Percentiles rank a stretch among this genome's conserved stretches.
phyloP scores from a whole-genome alignment of 1,140 invertebrate species.

The Asbolus verrucosus region DNA sequence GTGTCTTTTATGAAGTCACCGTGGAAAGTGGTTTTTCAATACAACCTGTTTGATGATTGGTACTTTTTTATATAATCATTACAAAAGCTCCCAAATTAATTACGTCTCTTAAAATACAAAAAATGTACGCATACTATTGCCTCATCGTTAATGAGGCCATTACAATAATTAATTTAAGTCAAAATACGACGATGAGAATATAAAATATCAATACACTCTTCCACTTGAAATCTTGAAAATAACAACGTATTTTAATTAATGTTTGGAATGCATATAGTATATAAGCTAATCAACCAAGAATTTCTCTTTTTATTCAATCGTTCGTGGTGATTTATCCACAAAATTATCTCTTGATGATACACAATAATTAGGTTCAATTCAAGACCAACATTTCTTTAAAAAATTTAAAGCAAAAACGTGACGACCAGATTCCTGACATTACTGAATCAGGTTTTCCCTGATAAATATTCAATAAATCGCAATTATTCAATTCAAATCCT shows the following conservation, averaged over 20 bases:
- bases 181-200: conserved; percentile 18
- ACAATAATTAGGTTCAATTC: not conserved
- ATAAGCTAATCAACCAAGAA: not conserved
- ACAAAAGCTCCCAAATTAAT: conserved; percentile 24
- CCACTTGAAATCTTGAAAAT: too few relatives aligned
- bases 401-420: conserved; percentile 20
- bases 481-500: conserved; percentile 20
- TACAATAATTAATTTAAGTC: conserved; percentile 14
- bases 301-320: not conserved
- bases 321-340: conserved; percentile 12
- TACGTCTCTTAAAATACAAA: not conserved
- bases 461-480: conserved; percentile 2
- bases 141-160: conserved; percentile 27
- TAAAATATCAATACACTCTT: not conserved
- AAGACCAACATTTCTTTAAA: not conserved
- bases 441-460: conserved; percentile 12
- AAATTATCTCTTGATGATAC: conserved; percentile 4
- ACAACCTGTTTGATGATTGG: not conserved
- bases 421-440: conserved; percentile 7
- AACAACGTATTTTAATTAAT: too few relatives aligned
- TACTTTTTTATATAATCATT: conserved; percentile 1
- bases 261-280: not conserved
- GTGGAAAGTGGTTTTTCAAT: conserved; percentile 20
- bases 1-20: conserved; percentile 29
- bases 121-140: conserved; percentile 5